Conservation (phyloP, 1,140 invertebrate species). For the Phocides pigmalion region DNA sequence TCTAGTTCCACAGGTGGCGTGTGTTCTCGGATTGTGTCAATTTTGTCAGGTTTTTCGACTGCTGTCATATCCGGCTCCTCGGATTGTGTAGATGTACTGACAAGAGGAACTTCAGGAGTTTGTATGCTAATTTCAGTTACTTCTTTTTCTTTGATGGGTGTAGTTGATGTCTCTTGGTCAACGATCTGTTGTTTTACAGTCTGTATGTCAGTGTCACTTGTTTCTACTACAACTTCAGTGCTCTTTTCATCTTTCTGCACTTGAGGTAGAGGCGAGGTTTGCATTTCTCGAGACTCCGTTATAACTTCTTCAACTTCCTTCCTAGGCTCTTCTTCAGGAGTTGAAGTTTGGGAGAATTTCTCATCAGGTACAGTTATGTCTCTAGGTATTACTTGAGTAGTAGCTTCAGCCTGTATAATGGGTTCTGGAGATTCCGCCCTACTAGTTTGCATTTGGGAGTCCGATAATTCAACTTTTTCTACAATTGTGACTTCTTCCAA, state of each 20-base stretch:
- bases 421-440: conserved; percentile 58
- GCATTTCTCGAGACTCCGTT: conserved; percentile 75
- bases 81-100: conserved; percentile 66
- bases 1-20: conserved; percentile 5
- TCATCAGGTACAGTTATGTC: conserved; percentile 73
- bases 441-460: conserved; percentile 71
- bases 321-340: conserved; percentile 44
- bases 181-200: conserved; percentile 72
- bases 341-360: conserved; percentile 78
- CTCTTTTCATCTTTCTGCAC: conserved; percentile 71
- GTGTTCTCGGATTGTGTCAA: conserved; percentile 28
- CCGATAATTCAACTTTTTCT: conserved; percentile 55
- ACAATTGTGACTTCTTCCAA: conserved; percentile 49
- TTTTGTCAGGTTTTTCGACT: conserved; percentile 12
- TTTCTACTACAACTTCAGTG: conserved; percentile 68
- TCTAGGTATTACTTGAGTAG: conserved; percentile 72
- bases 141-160: conserved; percentile 61
- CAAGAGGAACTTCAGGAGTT: conserved; percentile 66
- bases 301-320: conserved; percentile 50
- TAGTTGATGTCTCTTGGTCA: conserved; percentile 73
- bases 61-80: conserved; percentile 43
- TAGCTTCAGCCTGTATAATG: conserved; percentile 57
- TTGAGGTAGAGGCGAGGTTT: conserved; percentile 69
- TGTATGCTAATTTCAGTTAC: conserved; percentile 81
- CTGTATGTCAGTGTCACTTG: conserved; percentile 73